A percentile compares a stretch with the other conserved stretches of the same genome.
Evolutionary conservation across 2,113 vertebrate genomes (phyloP).

Genomic region (Macaca nemestrina): DNA sequence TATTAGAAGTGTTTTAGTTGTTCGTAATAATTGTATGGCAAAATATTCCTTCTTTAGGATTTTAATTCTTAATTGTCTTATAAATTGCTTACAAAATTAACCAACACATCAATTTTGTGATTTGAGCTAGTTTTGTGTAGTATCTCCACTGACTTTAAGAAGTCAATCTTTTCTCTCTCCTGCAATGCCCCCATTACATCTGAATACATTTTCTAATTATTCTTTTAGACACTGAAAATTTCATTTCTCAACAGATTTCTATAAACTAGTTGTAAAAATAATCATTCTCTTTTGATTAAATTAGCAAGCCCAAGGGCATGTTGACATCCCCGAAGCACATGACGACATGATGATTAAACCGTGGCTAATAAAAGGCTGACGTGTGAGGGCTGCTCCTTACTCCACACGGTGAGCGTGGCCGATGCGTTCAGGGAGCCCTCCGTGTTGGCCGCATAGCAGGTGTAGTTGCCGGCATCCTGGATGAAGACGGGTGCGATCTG

Average conservation of each 20-base stretch:
- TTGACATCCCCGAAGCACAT: slow-evolving; percentile 63
- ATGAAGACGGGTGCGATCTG: slow-evolving; percentile 89
- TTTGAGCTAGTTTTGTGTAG: neutral
- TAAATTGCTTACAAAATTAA: neutral
- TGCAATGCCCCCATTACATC: neutral
- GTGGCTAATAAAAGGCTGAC: slow-evolving; percentile 47
- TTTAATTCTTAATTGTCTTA: neutral
- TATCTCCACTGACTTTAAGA: neutral
- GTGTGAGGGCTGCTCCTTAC: slow-evolving; percentile 86
- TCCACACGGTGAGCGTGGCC: slow-evolving; percentile 92
- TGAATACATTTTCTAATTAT: slow-evolving; percentile 12
- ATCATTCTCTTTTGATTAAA: slow-evolving; percentile 63
- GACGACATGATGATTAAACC: slow-evolving; percentile 51
- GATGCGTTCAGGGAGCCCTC: slow-evolving; percentile 89
- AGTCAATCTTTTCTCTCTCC: neutral
- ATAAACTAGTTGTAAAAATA: slow-evolving; percentile 64
- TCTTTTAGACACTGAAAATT: slow-evolving; percentile 40
- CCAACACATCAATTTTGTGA: neutral
- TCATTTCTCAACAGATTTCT: slow-evolving; percentile 67
- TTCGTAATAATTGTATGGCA: neutral
- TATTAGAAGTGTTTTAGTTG: neutral
- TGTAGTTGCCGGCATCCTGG: slow-evolving; percentile 93
- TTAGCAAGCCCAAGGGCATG: slow-evolving; percentile 64
- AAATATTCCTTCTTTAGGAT: neutral
- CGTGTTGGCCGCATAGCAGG: slow-evolving; percentile 89